A percentile compares a stretch with the other conserved stretches of the same genome.
These are phyloP conservation scores for Rattus rattus DNA, from an alignment of 2,113 vertebrate species.

Conservation along the genomic window DNA sequence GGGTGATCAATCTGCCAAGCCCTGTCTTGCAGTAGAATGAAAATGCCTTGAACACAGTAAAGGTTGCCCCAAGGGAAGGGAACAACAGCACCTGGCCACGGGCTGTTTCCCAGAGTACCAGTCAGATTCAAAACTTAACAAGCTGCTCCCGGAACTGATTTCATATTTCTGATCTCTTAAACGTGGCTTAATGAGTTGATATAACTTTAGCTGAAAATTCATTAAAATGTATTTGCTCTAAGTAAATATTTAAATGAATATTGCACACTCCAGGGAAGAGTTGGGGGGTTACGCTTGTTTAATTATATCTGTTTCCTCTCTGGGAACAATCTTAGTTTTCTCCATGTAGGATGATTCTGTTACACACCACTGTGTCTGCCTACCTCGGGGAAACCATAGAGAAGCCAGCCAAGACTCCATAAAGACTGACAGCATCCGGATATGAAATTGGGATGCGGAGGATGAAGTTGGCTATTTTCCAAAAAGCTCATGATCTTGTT, in stretches of 20 bases:
- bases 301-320: conserved; percentile 7
- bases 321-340: not conserved
- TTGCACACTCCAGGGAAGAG: not conserved
- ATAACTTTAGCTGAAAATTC: conserved; percentile 77
- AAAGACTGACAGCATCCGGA: rapidly evolving
- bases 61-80: rapidly evolving
- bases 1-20: too few relatives aligned
- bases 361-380: not conserved
- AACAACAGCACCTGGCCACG: rapidly evolving
- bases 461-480: not conserved
- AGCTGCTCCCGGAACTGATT: not conserved
- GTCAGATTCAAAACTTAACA: not conserved
- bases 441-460: too few relatives aligned
- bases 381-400: rapidly evolving
- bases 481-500: rapidly evolving
- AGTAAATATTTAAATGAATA: conserved; percentile 80
- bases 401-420: not conserved
- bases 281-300: not conserved
- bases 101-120: not conserved
- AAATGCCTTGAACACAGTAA: rapidly evolving
- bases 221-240: conserved; percentile 75
- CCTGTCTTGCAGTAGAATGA: rapidly evolving
- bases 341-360: not conserved
- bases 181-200: conserved; percentile 72
- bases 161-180: conserved; percentile 54